phyloP scores from a whole-genome alignment of 2,888 invertebrate genomes.

The Acanthoscelides obtectus region DNA sequence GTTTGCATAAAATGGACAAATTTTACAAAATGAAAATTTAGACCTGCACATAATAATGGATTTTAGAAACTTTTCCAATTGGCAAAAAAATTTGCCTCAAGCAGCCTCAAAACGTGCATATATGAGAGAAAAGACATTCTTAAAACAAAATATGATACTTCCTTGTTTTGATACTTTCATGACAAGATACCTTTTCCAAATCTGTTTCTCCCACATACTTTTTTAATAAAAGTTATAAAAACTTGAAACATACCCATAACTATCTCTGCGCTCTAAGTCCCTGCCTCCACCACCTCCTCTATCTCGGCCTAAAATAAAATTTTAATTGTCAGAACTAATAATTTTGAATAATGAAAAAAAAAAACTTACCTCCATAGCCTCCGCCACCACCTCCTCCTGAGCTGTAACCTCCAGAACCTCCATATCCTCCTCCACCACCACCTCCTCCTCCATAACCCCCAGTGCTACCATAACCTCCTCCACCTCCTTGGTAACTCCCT shows the following conservation, averaged over 20 bases:
- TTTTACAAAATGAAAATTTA: too few species aligned
- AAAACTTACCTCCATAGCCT: conserved; percentile 28
- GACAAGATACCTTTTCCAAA: too few species aligned
- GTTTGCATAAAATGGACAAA: too few species aligned
- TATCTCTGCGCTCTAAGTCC: conserved; percentile 53
- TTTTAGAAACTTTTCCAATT: too few species aligned
- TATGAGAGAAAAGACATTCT: too few species aligned
- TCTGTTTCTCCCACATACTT: too few species aligned
- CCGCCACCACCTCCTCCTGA: conserved; percentile 24
- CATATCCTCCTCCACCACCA: conserved; percentile 37
- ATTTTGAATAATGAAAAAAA: background rate
- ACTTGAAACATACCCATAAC: conserved; percentile 54
- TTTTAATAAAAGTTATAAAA: conserved; percentile 8
- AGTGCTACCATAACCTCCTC: conserved; percentile 23
- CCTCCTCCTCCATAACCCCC: conserved; percentile 46
- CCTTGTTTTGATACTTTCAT: too few species aligned
- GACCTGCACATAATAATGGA: too few species aligned
- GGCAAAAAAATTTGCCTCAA: too few species aligned
- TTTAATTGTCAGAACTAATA: background rate
- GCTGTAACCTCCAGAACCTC: conserved; percentile 46
- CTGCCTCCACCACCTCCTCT: conserved; percentile 50
- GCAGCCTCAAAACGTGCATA: too few species aligned
- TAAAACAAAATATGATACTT: too few species aligned
- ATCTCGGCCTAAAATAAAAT: conserved; percentile 48
- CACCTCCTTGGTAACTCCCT: conserved; percentile 23